Evolutionary conservation across 2,888 invertebrate genomes (phyloP).

Genomic region (Diaphora mendica): DNA sequence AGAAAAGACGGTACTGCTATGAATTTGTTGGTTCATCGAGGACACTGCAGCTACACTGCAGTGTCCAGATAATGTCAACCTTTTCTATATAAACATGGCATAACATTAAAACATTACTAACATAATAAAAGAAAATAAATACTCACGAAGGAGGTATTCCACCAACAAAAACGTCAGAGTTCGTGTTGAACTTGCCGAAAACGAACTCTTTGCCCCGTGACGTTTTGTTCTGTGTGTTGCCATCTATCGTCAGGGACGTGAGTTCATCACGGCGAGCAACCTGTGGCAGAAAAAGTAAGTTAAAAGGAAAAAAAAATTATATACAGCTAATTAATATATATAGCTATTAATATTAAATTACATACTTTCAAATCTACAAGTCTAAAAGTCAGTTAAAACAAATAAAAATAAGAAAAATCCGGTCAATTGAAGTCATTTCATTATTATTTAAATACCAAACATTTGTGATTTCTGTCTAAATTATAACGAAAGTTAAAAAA

Average conservation of each 20-base stretch:
- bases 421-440: too few species aligned
- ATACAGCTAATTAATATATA: too few species aligned
- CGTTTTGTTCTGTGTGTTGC: conserved; percentile 91
- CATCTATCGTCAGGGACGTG: conserved; percentile 95
- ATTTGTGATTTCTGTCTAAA: neutral
- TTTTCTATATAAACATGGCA: neutral
- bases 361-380: too few species aligned
- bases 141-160: conserved; percentile 95
- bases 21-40: too few species aligned
- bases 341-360: too few species aligned
- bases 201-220: conserved; percentile 95
- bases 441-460: neutral
- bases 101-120: neutral
- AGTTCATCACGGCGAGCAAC: conserved; percentile 92
- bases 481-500: neutral
- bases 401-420: too few species aligned
- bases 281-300: conserved; percentile 54
- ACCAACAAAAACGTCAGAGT: conserved; percentile 98
- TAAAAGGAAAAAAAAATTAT: neutral
- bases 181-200: conserved; percentile 94
- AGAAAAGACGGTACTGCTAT: neutral
- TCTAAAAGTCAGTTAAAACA: too few species aligned
- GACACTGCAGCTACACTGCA: too few species aligned
- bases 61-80: neutral
- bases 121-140: conserved; percentile 18